Evolutionary conservation across 2,797 vertebrate species (phyloP).

Genomic region (Valencia hispanica): DNA sequence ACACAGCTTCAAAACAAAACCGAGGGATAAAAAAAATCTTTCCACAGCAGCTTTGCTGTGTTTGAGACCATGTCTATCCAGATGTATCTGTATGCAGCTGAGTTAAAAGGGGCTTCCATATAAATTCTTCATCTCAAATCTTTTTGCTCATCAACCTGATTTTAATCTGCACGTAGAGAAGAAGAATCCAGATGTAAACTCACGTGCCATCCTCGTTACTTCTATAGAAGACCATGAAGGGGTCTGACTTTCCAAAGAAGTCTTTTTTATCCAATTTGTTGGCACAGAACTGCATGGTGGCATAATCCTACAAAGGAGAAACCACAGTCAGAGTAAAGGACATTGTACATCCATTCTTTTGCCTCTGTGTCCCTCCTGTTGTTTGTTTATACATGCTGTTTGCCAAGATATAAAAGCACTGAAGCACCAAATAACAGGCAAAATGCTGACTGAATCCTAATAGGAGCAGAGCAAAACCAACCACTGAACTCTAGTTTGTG

Average conservation of each 20-base stretch:
- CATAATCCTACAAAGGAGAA: slow-evolving; percentile 84
- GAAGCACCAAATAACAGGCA: slow-evolving; percentile 58
- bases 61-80: not conserved
- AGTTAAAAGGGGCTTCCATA: slow-evolving; percentile 23
- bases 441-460: slow-evolving; percentile 60
- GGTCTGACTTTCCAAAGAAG: slow-evolving; percentile 96
- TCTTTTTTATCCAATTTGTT: slow-evolving; percentile 98
- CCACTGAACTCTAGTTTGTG: slow-evolving; percentile 38
- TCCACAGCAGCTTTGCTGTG: not conserved
- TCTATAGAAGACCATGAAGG: slow-evolving; percentile 96
- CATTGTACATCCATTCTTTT: slow-evolving; percentile 54
- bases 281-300: slow-evolving; percentile 96
- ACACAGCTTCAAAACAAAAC: slow-evolving; percentile 16
- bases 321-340: slow-evolving; percentile 27
- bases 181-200: slow-evolving; percentile 63
- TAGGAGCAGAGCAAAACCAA: slow-evolving; percentile 46
- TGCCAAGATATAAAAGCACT: slow-evolving; percentile 65
- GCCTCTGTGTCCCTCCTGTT: slow-evolving; percentile 47
- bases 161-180: slow-evolving; percentile 24
- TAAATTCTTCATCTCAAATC: slow-evolving; percentile 41
- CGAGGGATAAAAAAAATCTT: not conserved
- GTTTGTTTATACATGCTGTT: slow-evolving; percentile 54
- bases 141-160: not conserved
- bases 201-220: slow-evolving; percentile 97
- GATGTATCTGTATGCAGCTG: slow-evolving; percentile 11